Conservation (phyloP, 2,888 invertebrate genomes). For the Phorcus lineatus region DNA sequence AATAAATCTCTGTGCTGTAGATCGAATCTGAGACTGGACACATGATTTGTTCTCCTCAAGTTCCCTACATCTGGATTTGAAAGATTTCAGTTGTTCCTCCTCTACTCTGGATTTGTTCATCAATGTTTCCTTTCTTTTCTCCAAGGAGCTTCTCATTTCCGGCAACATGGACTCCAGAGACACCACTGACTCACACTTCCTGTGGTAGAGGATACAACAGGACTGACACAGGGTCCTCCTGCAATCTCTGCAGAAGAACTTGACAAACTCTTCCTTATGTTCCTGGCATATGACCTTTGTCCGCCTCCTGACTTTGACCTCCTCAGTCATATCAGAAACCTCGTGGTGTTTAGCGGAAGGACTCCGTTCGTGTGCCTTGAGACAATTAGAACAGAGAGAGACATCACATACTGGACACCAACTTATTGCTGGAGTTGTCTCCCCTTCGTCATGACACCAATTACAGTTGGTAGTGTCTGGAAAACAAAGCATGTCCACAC, state of each 20-base stretch:
- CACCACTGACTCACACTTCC: not conserved
- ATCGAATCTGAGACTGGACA: not conserved
- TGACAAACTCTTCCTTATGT: not conserved
- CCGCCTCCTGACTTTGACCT: not conserved
- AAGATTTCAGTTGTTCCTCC: not conserved
- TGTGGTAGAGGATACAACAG: not conserved
- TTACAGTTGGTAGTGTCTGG: not conserved
- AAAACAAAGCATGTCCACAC: not conserved
- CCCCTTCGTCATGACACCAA: not conserved
- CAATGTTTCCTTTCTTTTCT: not conserved
- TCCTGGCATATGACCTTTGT: not conserved
- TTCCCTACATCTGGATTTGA: not conserved
- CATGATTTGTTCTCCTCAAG: not conserved
- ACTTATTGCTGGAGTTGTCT: not conserved
- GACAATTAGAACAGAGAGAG: not conserved
- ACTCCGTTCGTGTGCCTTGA: not conserved
- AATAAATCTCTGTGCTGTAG: not conserved
- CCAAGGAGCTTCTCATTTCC: not conserved
- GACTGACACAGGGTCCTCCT: not conserved
- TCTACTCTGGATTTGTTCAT: not conserved
- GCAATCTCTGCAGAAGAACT: not conserved
- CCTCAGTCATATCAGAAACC: not conserved
- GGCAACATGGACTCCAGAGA: not conserved
- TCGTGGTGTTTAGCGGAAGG: not conserved
- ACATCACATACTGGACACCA: not conserved